Evolutionary conservation across 2,113 vertebrate species (phyloP).

Genomic region (Protobothrops mucrosquamatus): DNA sequence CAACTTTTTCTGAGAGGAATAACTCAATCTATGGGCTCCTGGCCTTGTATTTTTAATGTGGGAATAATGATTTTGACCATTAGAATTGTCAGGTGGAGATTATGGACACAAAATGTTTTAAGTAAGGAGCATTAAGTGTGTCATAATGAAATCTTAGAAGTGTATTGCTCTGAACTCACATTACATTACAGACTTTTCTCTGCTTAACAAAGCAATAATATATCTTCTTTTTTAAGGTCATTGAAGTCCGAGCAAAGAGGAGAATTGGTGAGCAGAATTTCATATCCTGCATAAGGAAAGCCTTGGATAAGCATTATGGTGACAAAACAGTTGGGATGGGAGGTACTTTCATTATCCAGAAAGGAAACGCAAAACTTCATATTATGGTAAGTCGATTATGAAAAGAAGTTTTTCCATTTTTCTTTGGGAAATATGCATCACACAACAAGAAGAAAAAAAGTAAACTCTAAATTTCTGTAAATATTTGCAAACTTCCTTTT

Average conservation of each 20-base stretch:
- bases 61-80: not conserved
- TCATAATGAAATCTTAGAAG: not conserved
- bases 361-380: conserved; percentile 92
- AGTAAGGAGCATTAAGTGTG: not conserved
- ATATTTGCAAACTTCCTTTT: not conserved
- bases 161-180: not conserved
- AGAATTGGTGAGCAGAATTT: conserved; percentile 87
- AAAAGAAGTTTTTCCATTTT: not conserved
- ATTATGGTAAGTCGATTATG: conserved; percentile 80
- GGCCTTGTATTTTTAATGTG: not conserved
- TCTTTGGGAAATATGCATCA: not conserved
- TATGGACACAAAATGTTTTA: not conserved
- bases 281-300: conserved; percentile 85
- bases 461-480: not conserved
- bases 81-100: not conserved
- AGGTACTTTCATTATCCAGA: conserved; percentile 90
- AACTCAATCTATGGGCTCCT: not conserved
- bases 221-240: conserved; percentile 72
- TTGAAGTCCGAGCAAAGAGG: conserved; percentile 84
- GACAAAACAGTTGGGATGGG: conserved; percentile 89
- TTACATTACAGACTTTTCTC: not conserved
- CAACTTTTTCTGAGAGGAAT: not conserved
- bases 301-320: conserved; percentile 81
- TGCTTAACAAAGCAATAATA: not conserved
- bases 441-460: not conserved